phyloP scores from a whole-genome alignment of 2,888 invertebrate species.

The Callimorpha dominula region DNA sequence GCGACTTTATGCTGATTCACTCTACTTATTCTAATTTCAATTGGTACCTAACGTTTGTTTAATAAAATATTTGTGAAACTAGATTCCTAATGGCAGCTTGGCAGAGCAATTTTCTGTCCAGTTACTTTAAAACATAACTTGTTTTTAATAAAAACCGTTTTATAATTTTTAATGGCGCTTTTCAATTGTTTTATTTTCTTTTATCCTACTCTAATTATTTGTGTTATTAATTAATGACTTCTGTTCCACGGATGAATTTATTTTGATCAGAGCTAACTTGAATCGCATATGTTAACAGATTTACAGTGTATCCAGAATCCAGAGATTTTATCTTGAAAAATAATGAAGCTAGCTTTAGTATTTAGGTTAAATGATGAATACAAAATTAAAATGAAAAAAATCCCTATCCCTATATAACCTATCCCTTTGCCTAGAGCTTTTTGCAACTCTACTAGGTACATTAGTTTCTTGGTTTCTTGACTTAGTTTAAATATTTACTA shows the following conservation, averaged over 20 bases:
- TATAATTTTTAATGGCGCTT: not conserved
- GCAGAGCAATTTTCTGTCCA: not conserved
- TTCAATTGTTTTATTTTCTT: not conserved
- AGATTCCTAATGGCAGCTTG: slow-evolving; percentile 27
- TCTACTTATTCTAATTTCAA: slow-evolving; percentile 55
- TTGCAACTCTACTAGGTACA: not conserved
- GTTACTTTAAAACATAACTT: not conserved
- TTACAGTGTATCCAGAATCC: not conserved
- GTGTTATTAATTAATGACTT: not conserved
- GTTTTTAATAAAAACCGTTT: not conserved
- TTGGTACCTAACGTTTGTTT: slow-evolving; percentile 36
- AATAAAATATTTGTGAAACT: slow-evolving; percentile 47
- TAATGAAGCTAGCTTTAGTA: not conserved
- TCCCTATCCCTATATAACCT: no score
- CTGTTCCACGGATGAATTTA: not conserved
- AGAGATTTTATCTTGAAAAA: not conserved
- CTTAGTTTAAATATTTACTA: not conserved
- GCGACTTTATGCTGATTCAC: slow-evolving; percentile 53
- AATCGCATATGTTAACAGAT: not conserved
- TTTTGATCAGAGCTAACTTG: not conserved
- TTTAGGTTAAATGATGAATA: not conserved
- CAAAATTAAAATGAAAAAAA: no score
- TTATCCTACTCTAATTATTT: not conserved
- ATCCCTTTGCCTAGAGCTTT: not conserved
- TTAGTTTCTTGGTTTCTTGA: not conserved